Base-by-base conservation (phyloP, 1,140 invertebrate species). In the Leptinotarsa lineolata region DNA sequence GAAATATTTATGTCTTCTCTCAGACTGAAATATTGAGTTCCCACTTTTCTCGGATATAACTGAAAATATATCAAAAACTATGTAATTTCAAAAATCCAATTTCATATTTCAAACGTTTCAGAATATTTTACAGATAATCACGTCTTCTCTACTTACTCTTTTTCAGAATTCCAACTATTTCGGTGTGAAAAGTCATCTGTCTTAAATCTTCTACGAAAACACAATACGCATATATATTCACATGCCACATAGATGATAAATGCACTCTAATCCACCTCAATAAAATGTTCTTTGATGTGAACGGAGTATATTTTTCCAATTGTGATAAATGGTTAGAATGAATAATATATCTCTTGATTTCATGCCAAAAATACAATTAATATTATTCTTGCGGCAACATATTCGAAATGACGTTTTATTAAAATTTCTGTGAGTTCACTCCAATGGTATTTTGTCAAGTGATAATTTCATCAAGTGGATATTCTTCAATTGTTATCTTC, bases 341-440 rank as follows among this genome's bases (percentile, higher is more conserved):
- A 46, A 68, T 63, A 63, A 44, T 20, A 48, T 68, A 68, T 45
- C 45, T 45, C 39, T 68, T 68, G 66, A 68, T 46, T 68, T 68
- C 22, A n/a, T 68, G 66, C 66, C 66, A 68, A 68, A 68, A 68
- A 20, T 45, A 68, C 45, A 68, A 68, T 68, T 68, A 30, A 63
- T 63, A 63, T 63, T 63, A 63, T 63, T 63, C 2, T 63, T 63
- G 24, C 61, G 20, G 20, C 24, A 15, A 21, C 20, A 63, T 63
- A 30, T 15, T 30, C 24, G 13, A 21, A 30, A 63, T 13, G 61
- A 22, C 61, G 21, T 30, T 30, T 63, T 63, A 63, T 63, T 63
- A 16, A 30, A 63, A 63, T 63, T 16, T 21, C 20, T 15, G 2
- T 63, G 13, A 63, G n/a, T 63, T 30, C 11, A 12, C 13, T 30